These are phyloP conservation scores for Halictus ligatus DNA, from an alignment of 2,888 invertebrate species.

Conservation along the genomic window DNA sequence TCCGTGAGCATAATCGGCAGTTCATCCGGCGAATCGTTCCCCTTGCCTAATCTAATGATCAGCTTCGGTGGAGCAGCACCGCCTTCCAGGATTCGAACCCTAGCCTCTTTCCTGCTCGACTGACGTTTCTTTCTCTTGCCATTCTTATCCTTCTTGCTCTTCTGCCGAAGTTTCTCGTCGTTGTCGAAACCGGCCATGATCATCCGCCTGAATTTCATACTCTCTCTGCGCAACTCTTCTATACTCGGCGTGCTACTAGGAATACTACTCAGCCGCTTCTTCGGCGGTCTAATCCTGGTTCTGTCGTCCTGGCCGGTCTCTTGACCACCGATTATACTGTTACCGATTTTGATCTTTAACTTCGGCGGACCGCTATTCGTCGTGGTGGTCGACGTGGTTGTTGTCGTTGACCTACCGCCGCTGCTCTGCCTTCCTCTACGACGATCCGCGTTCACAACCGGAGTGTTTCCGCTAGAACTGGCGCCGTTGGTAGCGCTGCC, in stretches of 20 bases:
- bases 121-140: conserved; percentile 86
- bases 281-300: conserved; percentile 88
- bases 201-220: conserved; percentile 94
- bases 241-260: conserved; percentile 88
- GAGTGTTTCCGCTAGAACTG: conserved; percentile 50
- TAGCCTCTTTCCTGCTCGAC: conserved; percentile 84
- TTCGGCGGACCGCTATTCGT: conserved; percentile 85
- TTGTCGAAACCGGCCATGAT: conserved; percentile 94
- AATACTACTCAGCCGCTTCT: conserved; percentile 89
- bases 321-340: conserved; percentile 85
- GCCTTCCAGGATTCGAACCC: conserved; percentile 87
- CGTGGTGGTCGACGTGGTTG: conserved; percentile 80
- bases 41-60: conserved; percentile 89
- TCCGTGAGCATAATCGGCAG: conserved; percentile 47
- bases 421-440: conserved; percentile 80
- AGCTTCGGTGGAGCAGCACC: conserved; percentile 89
- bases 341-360: conserved; percentile 91
- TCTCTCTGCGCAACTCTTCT: conserved; percentile 92
- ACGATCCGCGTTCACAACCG: conserved; percentile 80
- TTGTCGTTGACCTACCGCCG: conserved; percentile 74
- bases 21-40: conserved; percentile 51
- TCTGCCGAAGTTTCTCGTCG: conserved; percentile 86
- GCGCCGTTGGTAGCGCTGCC: conserved; percentile 74
- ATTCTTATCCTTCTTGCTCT: conserved; percentile 86
- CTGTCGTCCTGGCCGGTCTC: conserved; percentile 85